Percentiles rank a stretch among this genome's conserved stretches.
These are phyloP conservation scores for Sericinus montela DNA, from an alignment of 2,888 invertebrate genomes.

Conservation along the genomic window DNA sequence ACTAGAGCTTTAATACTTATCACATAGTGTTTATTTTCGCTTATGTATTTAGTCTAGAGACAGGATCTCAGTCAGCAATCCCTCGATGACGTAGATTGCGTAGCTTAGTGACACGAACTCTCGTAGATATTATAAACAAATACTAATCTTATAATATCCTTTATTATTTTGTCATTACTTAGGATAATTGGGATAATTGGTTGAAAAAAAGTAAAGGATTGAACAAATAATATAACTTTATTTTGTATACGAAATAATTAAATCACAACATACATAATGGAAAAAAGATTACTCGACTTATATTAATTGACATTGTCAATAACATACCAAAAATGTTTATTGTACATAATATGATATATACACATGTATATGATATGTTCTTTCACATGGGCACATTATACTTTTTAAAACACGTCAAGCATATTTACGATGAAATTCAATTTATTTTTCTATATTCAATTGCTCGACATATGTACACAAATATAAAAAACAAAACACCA, in stretches of 20 bases:
- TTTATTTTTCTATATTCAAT: too few relatives aligned
- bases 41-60: conserved; percentile 15
- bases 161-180: neutral
- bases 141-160: neutral
- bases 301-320: conserved; percentile 19
- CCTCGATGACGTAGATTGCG: conserved; percentile 42
- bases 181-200: neutral
- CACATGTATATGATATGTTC: conserved; percentile 56
- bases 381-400: conserved; percentile 30
- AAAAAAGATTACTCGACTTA: conserved; percentile 21
- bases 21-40: conserved; percentile 37
- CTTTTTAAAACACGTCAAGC: too few relatives aligned
- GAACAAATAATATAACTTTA: conserved; percentile 68
- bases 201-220: conserved; percentile 22
- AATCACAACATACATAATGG: conserved; percentile 58
- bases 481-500: too few relatives aligned
- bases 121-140: neutral
- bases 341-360: conserved; percentile 23
- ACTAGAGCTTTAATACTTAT: conserved; percentile 28
- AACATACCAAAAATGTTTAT: conserved; percentile 1
- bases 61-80: conserved; percentile 28
- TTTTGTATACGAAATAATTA: conserved; percentile 39
- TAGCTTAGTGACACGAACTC: conserved; percentile 30
- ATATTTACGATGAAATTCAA: too few relatives aligned
- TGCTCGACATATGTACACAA: too few relatives aligned